Evolutionary conservation across 2,113 vertebrate genomes (phyloP).

Genomic region (Bubo blakistoni): DNA sequence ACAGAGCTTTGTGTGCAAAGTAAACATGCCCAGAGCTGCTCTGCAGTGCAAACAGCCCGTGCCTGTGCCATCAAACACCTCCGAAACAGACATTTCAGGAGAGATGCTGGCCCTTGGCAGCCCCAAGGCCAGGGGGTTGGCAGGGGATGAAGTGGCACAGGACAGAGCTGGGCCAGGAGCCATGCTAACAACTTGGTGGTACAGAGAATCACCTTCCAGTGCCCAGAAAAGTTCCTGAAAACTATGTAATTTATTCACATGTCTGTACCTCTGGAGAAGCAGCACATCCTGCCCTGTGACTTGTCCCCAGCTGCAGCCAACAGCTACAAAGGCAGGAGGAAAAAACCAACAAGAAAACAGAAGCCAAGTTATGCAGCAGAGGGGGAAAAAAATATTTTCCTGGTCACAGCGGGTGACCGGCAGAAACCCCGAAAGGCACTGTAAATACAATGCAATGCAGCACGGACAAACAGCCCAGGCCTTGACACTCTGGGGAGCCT

Average conservation of each 20-base stretch:
- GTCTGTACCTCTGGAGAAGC: not conserved
- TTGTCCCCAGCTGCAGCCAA: not conserved
- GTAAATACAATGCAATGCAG: not conserved
- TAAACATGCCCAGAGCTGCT: fast-evolving
- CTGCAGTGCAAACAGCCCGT: fast-evolving
- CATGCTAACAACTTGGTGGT: fast-evolving
- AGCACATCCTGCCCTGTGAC: slow-evolving; percentile 46
- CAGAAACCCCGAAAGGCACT: not conserved
- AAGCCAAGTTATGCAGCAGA: slow-evolving; percentile 33
- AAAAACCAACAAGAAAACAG: slow-evolving; percentile 45
- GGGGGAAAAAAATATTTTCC: not conserved
- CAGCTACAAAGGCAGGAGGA: slow-evolving; percentile 29
- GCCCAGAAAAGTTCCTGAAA: not conserved
- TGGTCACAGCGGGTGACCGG: not conserved
- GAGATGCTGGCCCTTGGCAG: not conserved
- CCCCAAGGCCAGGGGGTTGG: fast-evolving
- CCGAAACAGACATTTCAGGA: not conserved
- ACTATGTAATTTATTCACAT: not conserved
- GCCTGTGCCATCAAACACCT: not conserved
- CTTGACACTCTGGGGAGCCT: not conserved
- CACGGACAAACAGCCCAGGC: not conserved
- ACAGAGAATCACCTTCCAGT: not conserved
- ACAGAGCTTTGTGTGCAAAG: not conserved
- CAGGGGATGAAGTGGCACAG: not conserved
- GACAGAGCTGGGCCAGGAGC: not conserved